These are phyloP conservation scores for Phyto melanocephala DNA, from an alignment of 2,888 invertebrate species.

Conservation along the genomic window DNA sequence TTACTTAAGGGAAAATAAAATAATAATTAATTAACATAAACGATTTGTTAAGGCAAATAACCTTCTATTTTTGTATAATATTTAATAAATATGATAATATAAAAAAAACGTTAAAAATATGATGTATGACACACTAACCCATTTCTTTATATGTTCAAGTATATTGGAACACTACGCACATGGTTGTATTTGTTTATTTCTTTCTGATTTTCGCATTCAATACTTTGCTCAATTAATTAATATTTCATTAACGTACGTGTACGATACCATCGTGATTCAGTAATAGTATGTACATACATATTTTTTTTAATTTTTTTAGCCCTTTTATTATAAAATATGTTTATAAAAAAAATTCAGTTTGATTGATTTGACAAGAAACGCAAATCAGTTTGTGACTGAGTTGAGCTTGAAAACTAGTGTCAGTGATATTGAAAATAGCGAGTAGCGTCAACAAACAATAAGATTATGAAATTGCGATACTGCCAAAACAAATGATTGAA, in stretches of 20 bases:
- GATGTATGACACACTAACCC: slow-evolving; percentile 36
- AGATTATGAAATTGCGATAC: background rate
- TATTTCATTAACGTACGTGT: slow-evolving; percentile 20
- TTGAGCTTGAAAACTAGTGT: background rate
- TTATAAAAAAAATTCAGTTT: too few species aligned
- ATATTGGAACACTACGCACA: background rate
- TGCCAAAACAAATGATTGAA: background rate
- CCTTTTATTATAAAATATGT: too few species aligned
- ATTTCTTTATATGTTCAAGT: background rate
- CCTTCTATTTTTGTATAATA: slow-evolving; percentile 3
- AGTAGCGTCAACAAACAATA: background rate
- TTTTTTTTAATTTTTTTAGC: too few species aligned
- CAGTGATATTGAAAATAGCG: background rate
- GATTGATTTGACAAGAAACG: background rate
- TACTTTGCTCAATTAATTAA: slow-evolving; percentile 20
- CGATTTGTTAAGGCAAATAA: background rate
- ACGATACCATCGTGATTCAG: background rate
- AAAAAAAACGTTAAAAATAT: too few species aligned
- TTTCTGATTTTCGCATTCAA: too few species aligned
- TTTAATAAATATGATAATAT: too few species aligned
- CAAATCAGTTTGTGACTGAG: background rate
- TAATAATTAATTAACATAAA: background rate
- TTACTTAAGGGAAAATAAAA: background rate
- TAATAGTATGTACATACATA: too few species aligned
- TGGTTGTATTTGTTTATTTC: background rate